phyloP scores from a whole-genome alignment of 2,113 vertebrate species.

The Zeus faber region DNA sequence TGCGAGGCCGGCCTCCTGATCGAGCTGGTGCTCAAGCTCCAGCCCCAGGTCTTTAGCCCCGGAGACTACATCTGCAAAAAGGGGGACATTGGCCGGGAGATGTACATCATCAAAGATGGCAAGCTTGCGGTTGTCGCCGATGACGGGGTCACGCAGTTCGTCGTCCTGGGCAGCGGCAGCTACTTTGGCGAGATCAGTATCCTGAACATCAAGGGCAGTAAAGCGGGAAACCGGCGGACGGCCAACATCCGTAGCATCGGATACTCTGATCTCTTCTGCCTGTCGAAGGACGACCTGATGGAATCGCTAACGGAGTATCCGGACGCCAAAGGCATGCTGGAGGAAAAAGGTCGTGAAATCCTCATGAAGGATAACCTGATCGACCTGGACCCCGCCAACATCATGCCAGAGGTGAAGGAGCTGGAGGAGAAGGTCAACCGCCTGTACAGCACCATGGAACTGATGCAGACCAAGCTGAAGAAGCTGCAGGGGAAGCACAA shows the following conservation, averaged over 20 bases:
- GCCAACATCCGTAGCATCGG: slow-evolving; percentile 96
- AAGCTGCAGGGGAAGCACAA: slow-evolving; percentile 82
- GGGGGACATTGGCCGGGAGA: slow-evolving; percentile 96
- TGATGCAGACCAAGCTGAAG: slow-evolving; percentile 85
- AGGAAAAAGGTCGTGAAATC: slow-evolving; percentile 94
- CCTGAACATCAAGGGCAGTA: slow-evolving; percentile 96
- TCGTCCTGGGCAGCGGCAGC: slow-evolving; percentile 92
- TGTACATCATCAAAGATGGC: slow-evolving; percentile 99
- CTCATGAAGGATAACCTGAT: slow-evolving; percentile 92
- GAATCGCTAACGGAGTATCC: slow-evolving; percentile 93
- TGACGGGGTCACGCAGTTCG: slow-evolving; percentile 92
- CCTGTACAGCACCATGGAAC: slow-evolving; percentile 80
- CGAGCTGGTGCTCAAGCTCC: slow-evolving; percentile 91
- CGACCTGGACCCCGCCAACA: slow-evolving; percentile 83
- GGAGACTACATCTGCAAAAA: slow-evolving; percentile 97
- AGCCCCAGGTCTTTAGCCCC: slow-evolving; percentile 92
- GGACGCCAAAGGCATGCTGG: slow-evolving; percentile 91
- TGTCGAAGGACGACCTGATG: slow-evolving; percentile 97
- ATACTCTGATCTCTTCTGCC: slow-evolving; percentile 94
- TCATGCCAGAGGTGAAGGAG: slow-evolving; percentile 84
- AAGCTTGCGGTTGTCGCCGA: slow-evolving; percentile 95
- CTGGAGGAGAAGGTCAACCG: slow-evolving; percentile 84
- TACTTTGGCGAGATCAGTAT: slow-evolving; percentile 98
- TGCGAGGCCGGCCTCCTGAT: slow-evolving; percentile 94
- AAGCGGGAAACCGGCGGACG: slow-evolving; percentile 93